Base-by-base conservation (phyloP, 2,113 vertebrate genomes). In the Aptenodytes forsteri region DNA sequence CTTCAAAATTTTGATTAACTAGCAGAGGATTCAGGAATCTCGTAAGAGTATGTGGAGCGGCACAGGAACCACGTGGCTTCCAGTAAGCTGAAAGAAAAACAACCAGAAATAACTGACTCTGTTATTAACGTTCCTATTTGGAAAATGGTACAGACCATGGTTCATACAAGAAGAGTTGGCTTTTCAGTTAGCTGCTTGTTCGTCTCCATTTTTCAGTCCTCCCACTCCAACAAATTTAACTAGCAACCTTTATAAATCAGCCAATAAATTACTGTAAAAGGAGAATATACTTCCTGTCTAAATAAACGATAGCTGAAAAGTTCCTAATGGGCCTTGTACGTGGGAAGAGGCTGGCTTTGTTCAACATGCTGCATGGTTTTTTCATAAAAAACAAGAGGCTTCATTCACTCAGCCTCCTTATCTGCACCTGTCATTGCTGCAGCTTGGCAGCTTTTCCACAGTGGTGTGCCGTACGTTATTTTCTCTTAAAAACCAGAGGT, bases 251-350 rank as follows among this genome's bases (percentile, higher is more conserved):
- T 94, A 96, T 59, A 91, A 94, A 82, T 47, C 3, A 1, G 86
- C 72, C 89, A 97, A 71, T 90, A 91, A 93, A 91, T 95, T 92
- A 87, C 29, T 89, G 59, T 78, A 96, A 84, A 96, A 94, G 66
- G 71, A 94, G 87, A 97, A 97, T 80, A 89, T 90, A 95, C 87
- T 89, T 97, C 93, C 94, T 93, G 78, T 83, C 82, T 89, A 49
- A 62, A 89, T 40, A 96, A 95, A 96, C 11, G 65, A 95, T 65
- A 75, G 82, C 88, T 81, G 90, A 49, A 55, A 88, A 89, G 69
- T 89, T 95, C 89, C 89, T 91, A 91, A 94, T 46, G 81, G 69
- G 77, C 49, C 75, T 87, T 58, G 78, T 76, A 83, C 0, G 3
- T 82, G 91, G 88, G 90, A 97, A 97, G 91, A 96, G 75, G 55